These are phyloP conservation scores for Geococcyx californianus DNA, from an alignment of 2,113 vertebrate genomes.

Conservation along the genomic window DNA sequence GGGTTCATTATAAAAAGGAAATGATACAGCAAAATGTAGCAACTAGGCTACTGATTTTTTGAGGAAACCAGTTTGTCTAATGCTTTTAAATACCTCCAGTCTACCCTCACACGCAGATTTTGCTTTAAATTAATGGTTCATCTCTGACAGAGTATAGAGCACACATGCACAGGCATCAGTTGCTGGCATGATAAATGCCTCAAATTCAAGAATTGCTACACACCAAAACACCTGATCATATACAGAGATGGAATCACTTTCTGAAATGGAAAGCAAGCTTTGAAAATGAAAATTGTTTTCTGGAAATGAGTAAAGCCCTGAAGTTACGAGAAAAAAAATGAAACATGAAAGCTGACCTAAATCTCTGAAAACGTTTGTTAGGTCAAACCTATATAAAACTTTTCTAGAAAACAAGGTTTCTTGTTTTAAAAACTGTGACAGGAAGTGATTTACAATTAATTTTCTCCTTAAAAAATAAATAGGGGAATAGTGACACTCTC, in stretches of 20 bases:
- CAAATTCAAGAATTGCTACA: not conserved
- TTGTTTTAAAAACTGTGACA: not conserved
- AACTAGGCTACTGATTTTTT: not conserved
- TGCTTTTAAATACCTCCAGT: not conserved
- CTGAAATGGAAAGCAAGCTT: not conserved
- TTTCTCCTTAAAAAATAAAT: not conserved
- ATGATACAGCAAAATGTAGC: not conserved
- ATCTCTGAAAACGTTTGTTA: not conserved
- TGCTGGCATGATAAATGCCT: not conserved
- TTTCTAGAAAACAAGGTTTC: not conserved
- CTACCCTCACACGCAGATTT: not conserved
- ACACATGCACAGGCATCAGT: not conserved
- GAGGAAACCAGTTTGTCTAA: not conserved
- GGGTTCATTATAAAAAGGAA: not conserved
- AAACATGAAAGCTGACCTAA: not conserved
- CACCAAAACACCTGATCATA: not conserved
- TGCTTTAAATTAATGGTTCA: not conserved
- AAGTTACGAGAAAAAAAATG: not conserved
- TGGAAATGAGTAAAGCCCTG: not conserved
- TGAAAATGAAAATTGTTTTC: not conserved
- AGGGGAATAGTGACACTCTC: not conserved
- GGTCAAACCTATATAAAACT: not conserved
- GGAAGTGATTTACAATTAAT: not conserved
- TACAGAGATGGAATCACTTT: not conserved
- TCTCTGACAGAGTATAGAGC: not conserved